Percentiles rank a stretch among this genome's conserved stretches.
These are phyloP conservation scores for Aythya baeri DNA, from an alignment of 2,113 vertebrate genomes.

Conservation along the genomic window DNA sequence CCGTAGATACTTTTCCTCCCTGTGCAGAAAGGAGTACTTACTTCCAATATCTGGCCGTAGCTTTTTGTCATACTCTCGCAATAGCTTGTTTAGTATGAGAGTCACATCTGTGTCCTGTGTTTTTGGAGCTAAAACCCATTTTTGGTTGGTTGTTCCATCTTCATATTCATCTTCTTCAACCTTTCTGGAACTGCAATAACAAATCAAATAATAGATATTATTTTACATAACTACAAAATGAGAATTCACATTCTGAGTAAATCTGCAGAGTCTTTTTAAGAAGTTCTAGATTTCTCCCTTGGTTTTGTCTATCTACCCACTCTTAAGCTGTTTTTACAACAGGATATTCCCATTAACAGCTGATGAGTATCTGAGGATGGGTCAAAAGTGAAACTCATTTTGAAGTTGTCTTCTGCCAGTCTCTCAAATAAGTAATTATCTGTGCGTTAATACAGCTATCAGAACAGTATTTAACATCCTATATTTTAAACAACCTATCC, in stretches of 20 bases:
- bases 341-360: background rate
- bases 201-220: constrained; percentile 14
- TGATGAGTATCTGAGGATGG: background rate
- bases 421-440: background rate
- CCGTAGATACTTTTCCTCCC: background rate
- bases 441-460: background rate
- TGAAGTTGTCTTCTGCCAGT: background rate
- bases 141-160: constrained; percentile 88
- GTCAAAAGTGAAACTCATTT: background rate
- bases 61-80: constrained; percentile 95
- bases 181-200: constrained; percentile 78
- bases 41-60: constrained; percentile 95
- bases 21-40: constrained; percentile 71
- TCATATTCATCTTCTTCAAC: constrained; percentile 89
- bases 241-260: background rate
- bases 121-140: constrained; percentile 88
- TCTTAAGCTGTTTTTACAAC: background rate
- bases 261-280: background rate
- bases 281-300: background rate
- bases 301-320: background rate
- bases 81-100: constrained; percentile 90
- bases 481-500: background rate
- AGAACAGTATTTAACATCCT: background rate
- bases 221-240: background rate
- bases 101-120: constrained; percentile 90